Percentiles rank a stretch among this genome's conserved stretches.
phyloP scores from a whole-genome alignment of 2,113 vertebrate species.

The Cepphus grylle region DNA sequence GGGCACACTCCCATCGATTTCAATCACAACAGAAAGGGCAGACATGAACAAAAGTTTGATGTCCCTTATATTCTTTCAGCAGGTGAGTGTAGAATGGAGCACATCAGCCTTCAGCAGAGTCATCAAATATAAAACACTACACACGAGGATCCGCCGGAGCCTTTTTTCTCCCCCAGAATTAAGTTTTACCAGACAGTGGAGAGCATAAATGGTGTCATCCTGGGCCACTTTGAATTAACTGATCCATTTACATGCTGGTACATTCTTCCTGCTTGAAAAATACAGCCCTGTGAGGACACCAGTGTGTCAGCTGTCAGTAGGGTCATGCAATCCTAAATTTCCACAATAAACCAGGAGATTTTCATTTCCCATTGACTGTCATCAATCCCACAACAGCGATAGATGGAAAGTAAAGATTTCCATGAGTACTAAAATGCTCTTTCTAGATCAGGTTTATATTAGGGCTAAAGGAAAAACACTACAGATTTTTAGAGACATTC shows the following conservation, averaged over 20 bases:
- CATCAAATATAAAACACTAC: neutral
- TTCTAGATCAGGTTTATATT: neutral
- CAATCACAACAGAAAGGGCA: slow-evolving; percentile 11
- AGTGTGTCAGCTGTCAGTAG: neutral
- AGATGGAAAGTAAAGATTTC: neutral
- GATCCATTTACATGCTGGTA: neutral
- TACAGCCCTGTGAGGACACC: neutral
- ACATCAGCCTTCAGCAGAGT: neutral
- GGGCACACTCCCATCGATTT: slow-evolving; percentile 32
- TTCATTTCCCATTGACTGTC: neutral
- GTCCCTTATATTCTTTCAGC: slow-evolving; percentile 6
- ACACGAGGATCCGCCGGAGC: neutral
- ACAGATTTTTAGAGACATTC: neutral
- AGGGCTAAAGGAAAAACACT: neutral
- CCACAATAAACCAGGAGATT: neutral
- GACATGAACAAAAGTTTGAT: slow-evolving; percentile 35
- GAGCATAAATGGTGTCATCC: neutral
- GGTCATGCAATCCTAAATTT: neutral
- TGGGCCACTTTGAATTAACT: neutral
- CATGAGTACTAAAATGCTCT: neutral
- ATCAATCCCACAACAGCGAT: neutral
- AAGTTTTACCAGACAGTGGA: neutral
- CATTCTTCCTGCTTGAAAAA: neutral
- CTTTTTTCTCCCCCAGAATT: neutral
- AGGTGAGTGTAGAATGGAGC: neutral